These are phyloP conservation scores for Siniperca obscura DNA, from an alignment of 2,797 vertebrate species.

Conservation along the genomic window DNA sequence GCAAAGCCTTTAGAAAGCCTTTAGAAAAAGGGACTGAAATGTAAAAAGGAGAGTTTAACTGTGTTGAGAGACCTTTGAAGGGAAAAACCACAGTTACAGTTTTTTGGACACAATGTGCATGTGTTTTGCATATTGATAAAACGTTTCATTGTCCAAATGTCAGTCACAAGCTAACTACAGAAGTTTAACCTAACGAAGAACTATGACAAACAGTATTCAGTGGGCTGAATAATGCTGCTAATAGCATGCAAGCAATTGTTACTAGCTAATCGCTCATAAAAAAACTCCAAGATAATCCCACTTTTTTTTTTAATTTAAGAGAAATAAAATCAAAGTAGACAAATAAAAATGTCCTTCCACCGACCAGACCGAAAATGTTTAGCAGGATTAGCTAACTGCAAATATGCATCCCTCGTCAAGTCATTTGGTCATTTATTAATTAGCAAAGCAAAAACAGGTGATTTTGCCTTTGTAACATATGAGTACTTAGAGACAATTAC, in stretches of 20 bases:
- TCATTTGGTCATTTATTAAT: not conserved
- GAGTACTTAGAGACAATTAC: not conserved
- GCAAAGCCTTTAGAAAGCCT: not conserved
- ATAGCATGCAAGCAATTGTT: no score
- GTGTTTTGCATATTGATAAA: not conserved
- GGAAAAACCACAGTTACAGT: not conserved
- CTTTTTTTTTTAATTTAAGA: not conserved
- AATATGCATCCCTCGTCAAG: not conserved
- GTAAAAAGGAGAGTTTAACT: not conserved
- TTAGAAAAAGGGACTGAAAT: not conserved
- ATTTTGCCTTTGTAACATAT: not conserved
- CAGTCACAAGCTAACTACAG: not conserved
- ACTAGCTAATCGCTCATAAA: not conserved
- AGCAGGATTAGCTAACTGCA: not conserved
- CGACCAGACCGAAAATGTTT: not conserved
- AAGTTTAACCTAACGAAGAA: not conserved
- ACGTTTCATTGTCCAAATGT: not conserved
- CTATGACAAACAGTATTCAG: no score
- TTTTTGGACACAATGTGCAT: not conserved
- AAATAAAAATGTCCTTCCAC: not conserved
- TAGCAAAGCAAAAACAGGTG: not conserved
- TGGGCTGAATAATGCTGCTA: not conserved
- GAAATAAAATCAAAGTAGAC: not conserved
- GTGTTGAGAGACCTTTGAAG: not conserved
- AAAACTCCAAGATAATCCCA: not conserved